Conservation (phyloP, 2,888 invertebrate species). For the Sinelater perroti region DNA sequence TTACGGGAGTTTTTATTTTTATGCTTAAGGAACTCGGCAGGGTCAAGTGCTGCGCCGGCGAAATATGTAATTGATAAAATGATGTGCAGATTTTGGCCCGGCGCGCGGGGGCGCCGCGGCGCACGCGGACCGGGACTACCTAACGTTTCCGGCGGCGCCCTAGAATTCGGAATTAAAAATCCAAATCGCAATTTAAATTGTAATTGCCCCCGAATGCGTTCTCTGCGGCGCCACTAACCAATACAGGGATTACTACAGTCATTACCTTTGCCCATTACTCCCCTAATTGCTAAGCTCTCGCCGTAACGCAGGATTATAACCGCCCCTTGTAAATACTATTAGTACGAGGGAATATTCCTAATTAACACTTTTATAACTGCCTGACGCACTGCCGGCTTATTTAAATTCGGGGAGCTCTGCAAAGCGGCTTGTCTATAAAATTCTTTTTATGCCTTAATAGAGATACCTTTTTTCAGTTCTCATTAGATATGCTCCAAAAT, state of each 20-base stretch:
- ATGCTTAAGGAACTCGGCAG: conserved; percentile 31
- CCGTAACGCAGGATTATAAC: conserved; percentile 25
- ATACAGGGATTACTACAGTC: conserved; percentile 25
- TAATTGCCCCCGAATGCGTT: not conserved
- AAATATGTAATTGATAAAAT: conserved; percentile 33
- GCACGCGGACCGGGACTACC: too few relatives aligned
- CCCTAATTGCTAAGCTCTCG: conserved; percentile 28
- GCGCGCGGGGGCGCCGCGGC: too few relatives aligned
- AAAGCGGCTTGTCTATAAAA: too few relatives aligned
- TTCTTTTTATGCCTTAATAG: too few relatives aligned
- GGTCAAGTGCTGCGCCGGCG: conserved; percentile 27
- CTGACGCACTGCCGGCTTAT: not conserved
- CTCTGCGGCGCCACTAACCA: conserved; percentile 19
- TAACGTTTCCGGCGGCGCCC: too few relatives aligned
- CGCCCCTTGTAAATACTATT: conserved; percentile 25
- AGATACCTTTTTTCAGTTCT: too few relatives aligned
- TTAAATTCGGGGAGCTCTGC: not conserved
- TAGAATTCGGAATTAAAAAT: not conserved
- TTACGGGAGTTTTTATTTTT: conserved; percentile 39
- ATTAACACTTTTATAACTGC: conserved; percentile 19
- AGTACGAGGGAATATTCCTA: conserved; percentile 19
- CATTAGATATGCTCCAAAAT: too few relatives aligned
- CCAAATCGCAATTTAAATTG: not conserved
- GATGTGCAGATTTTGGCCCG: conserved; percentile 5
- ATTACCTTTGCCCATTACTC: conserved; percentile 23